Conservation (phyloP, 2,888 invertebrate genomes). For the Cyrtodaria siliqua region DNA sequence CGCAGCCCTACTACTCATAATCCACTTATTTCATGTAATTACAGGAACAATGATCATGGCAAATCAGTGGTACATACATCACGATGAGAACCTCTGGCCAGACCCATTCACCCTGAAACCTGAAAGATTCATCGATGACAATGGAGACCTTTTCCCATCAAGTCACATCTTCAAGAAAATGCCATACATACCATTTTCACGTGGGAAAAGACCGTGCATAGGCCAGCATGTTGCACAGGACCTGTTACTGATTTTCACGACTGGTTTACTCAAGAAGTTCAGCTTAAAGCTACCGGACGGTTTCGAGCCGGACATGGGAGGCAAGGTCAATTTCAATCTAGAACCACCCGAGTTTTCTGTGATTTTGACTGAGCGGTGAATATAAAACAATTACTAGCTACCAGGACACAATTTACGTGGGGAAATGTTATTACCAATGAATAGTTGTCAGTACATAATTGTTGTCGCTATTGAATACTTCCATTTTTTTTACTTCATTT, state of each 20-base stretch:
- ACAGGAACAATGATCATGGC: constrained; percentile 66
- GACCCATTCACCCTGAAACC: constrained; percentile 66
- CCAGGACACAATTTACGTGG: too few species aligned
- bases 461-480: too few species aligned
- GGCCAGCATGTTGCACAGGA: constrained; percentile 59
- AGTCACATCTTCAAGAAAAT: constrained; percentile 44
- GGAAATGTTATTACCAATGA: too few species aligned
- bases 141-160: constrained; percentile 47
- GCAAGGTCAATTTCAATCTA: constrained; percentile 31
- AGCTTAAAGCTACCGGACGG: constrained; percentile 32
- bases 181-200: constrained; percentile 67
- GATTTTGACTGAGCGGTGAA: constrained; percentile 12
- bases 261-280: constrained; percentile 33
- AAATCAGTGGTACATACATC: constrained; percentile 69
- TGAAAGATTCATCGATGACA: constrained; percentile 66
- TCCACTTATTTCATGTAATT: constrained; percentile 10
- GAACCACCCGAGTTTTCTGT: constrained; percentile 29
- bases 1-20: background rate
- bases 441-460: too few species aligned
- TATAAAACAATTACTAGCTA: background rate
- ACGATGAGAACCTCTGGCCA: constrained; percentile 63
- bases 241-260: constrained; percentile 52
- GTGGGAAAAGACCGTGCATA: constrained; percentile 66
- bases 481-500: too few species aligned
- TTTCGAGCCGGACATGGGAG: constrained; percentile 38